Base-by-base conservation (phyloP, 2,888 invertebrate species). In the Lasioglossum leucozonium region DNA sequence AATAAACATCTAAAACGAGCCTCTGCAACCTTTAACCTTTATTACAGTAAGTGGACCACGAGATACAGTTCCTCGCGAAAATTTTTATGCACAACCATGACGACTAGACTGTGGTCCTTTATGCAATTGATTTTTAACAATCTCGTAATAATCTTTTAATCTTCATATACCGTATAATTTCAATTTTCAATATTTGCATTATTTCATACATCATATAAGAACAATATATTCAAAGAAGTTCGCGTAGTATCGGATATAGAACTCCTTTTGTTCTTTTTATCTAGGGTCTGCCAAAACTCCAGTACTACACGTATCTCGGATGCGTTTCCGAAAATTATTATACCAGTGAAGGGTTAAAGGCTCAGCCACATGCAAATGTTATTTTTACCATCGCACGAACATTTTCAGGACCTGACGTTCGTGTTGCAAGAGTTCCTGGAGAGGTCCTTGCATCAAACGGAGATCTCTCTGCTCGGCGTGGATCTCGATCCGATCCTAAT, bases 401-500 rank as follows among this genome's bases (percentile, higher is more conserved):
- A 40, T 40, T 69, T 69, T 88, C 93, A 96, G 96, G 96, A 97
- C 88, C 95, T 98, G n/a, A 97, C 98, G 1, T 93, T 95, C 81
- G 95, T 95, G 77, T 92, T 97, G 72, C 95, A 96, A 90, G 87
- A 95, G 47, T 96, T 96, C 93, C 92, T 97, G 79, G 91, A 93
- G 77, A 94, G 95, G 79, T 95, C 95, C 84, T 94, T 95, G 74
- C 91, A 93, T 73, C 93, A 95, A 74, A 91, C 95, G 44, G 91
- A 95, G 71, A 83, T 95, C 47, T 90, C 92, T 47, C 95, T 97
- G 86, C 93, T 98, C 75, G 98, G 97, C 37, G 95, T 98, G 26
- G 98, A 98, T 93, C 96, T 98, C 80, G 98, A 98, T 94, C 96
- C 96, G 26, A 95, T 93, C 44, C 95, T 98, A 77, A 97, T 98